Conservation (phyloP, 1,140 invertebrate species). For the Pseudomyrmex gracilis region DNA sequence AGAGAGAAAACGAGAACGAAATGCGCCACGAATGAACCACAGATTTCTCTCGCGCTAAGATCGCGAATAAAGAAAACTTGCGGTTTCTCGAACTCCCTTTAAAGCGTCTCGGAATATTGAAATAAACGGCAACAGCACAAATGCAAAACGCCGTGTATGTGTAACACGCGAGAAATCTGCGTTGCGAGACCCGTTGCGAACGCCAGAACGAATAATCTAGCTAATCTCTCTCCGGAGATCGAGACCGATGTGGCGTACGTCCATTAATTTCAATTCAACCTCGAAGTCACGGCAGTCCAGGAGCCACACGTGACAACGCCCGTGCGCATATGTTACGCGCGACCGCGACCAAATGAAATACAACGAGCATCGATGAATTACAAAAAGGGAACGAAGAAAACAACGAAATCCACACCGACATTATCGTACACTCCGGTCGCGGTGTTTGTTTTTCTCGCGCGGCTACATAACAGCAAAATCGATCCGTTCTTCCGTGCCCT, state of each 20-base stretch:
- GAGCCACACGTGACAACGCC: slow-evolving; percentile 10
- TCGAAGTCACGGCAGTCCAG: slow-evolving; percentile 3
- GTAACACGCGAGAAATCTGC: slow-evolving; percentile 8
- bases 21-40: background rate
- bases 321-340: slow-evolving; percentile 15
- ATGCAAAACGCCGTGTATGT: background rate
- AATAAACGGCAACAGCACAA: background rate
- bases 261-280: slow-evolving; percentile 40
- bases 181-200: background rate
- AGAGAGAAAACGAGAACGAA: slow-evolving; percentile 9
- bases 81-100: background rate
- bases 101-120: background rate
- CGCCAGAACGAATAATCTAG: background rate
- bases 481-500: background rate
- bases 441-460: no score
- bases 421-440: slow-evolving; percentile 3
- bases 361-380: slow-evolving; percentile 15
- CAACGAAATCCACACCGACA: slow-evolving; percentile 19
- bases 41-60: slow-evolving; percentile 57
- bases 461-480: background rate
- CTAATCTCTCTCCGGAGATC: slow-evolving; percentile 28
- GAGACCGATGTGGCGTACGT: slow-evolving; percentile 19
- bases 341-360: slow-evolving; percentile 54
- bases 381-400: background rate
- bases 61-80: slow-evolving; percentile 60